phyloP scores from a whole-genome alignment of 1,140 invertebrate genomes.

The Drosophila kepulauana region DNA sequence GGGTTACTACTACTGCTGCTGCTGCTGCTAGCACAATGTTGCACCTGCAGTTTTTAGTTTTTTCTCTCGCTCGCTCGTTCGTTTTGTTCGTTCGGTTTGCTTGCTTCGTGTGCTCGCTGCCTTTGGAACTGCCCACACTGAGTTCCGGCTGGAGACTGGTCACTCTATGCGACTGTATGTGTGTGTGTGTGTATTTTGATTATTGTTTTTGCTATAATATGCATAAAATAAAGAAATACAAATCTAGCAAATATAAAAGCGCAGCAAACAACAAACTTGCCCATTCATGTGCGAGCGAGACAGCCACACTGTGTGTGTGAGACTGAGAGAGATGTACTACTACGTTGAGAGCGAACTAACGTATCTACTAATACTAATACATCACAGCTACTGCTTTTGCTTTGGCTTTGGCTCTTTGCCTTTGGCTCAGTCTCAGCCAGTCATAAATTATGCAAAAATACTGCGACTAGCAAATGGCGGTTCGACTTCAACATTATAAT shows the following conservation, averaged over 20 bases:
- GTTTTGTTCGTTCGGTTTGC: constrained; percentile 35
- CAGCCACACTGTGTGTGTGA: constrained; percentile 1
- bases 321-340: not conserved
- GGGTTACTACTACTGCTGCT: too few relatives aligned
- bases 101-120: constrained; percentile 36
- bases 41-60: constrained; percentile 66
- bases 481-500: constrained; percentile 61
- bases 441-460: constrained; percentile 80
- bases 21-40: constrained; percentile 12
- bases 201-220: constrained; percentile 73
- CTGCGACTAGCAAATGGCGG: constrained; percentile 77
- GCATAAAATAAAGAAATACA: constrained; percentile 71
- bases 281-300: constrained; percentile 38
- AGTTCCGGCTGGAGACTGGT: constrained; percentile 55
- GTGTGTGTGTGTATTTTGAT: constrained; percentile 33
- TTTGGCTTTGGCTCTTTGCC: not conserved
- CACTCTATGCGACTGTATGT: constrained; percentile 22
- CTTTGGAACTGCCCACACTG: constrained; percentile 61
- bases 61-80: constrained; percentile 14
- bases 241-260: constrained; percentile 51
- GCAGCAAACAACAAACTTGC: constrained; percentile 19
- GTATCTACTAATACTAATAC: not conserved
- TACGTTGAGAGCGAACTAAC: constrained; percentile 18
- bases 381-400: not conserved
- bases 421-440: constrained; percentile 61